Conservation (phyloP, 2,797 vertebrate species). For the Calcarius lapponicus region DNA sequence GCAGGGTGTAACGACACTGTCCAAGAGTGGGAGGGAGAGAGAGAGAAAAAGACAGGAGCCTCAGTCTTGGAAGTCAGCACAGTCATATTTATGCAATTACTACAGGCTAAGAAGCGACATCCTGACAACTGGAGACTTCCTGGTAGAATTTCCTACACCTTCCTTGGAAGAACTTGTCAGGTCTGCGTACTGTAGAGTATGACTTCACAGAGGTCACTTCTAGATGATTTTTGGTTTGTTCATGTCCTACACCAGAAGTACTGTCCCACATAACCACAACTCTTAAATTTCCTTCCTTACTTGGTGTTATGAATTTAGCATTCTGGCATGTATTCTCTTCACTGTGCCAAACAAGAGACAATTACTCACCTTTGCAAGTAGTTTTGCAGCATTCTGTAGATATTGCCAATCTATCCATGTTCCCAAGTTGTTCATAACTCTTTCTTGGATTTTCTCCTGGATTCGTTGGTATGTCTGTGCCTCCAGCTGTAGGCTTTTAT, state of each 20-base stretch:
- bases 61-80: neutral
- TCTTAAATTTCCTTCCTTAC: neutral
- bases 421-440: slow-evolving; percentile 99
- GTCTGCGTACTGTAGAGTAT: neutral
- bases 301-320: neutral
- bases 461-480: slow-evolving; percentile 98
- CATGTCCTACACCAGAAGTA: neutral
- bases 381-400: slow-evolving; percentile 96
- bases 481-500: slow-evolving; percentile 97
- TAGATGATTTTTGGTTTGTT: neutral
- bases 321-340: neutral
- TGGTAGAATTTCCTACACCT: neutral
- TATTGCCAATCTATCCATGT: slow-evolving; percentile 99
- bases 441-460: slow-evolving; percentile 98
- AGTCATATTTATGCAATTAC: neutral
- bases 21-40: neutral
- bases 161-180: neutral
- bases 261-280: neutral
- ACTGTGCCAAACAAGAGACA: neutral
- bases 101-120: neutral
- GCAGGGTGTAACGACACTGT: slow-evolving; percentile 98
- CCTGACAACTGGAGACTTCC: neutral
- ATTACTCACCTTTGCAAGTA: slow-evolving; percentile 92
- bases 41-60: slow-evolving; percentile 6
- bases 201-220: neutral